Evolutionary conservation across 1,140 invertebrate genomes (phyloP), one percentile per base, ranked within the genome.

Genomic region (Diabrotica virgifera): DNA sequence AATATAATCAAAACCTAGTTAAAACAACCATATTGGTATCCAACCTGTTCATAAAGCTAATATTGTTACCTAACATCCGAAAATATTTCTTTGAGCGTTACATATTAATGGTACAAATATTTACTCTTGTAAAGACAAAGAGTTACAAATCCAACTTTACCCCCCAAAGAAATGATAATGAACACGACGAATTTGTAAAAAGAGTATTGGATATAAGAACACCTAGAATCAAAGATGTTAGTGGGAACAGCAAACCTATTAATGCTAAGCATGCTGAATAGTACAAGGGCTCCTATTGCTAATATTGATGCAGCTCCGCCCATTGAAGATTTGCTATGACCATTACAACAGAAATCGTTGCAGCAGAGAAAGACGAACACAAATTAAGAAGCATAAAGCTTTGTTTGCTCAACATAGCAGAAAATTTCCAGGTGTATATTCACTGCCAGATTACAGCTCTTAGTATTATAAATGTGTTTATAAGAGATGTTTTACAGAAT

Each of bases 21-120:
- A 53, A 55, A 59, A 61, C 69, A 35, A 55, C 56, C n/a, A 12
- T 70, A 37, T 50, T 59, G 40, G 61, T 61, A 37, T 66, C 61
- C 46, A 50, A 58, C 36, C 52, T 70, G 8, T 70, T 68, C 52
- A 57, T 70, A 37, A 67, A 70, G 57, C 54, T 70, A 6, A 61
- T 68, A 36, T 53, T 54, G 8, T 12, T 70, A 9, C 63, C 65
- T 55, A 63, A 66, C 14, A 63, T 70, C 37, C 66, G 62, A 37
- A 67, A 67, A 58, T 54, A 68, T 38, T 70, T 67, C 65, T 70
- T 60, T 64, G 66, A 70, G 37, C 60, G n/a, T n/a, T n/a, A n/a
- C n/a, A 24, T 24, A 4, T 24, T 24, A 24, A 24, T 24, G 24
- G 4, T 24, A 24, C 24, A 24, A 24, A 24, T 24, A 24, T 2